Percentiles rank a stretch among this genome's conserved stretches.
These are phyloP conservation scores for Okamejei kenojei DNA, from an alignment of 2,797 vertebrate species.

Conservation along the genomic window DNA sequence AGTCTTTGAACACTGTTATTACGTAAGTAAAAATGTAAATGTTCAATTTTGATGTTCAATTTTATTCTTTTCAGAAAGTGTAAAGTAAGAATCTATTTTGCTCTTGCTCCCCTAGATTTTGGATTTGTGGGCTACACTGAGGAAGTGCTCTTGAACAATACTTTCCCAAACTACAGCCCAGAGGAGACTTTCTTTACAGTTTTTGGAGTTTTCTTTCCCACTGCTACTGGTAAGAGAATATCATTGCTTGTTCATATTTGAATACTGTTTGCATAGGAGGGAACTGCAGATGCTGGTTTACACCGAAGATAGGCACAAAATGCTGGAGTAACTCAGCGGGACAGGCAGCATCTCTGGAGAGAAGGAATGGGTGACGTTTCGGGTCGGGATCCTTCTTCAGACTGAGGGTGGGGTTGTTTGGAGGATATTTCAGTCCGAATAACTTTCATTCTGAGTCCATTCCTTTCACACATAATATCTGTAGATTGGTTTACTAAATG, in stretches of 20 bases:
- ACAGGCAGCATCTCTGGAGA: no score
- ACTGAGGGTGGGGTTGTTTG: no score
- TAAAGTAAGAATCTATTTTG: background rate
- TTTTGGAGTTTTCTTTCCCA: slow-evolving; percentile 94
- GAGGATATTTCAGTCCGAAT: no score
- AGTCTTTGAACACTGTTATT: background rate
- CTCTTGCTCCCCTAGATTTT: slow-evolving; percentile 58
- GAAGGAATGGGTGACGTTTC: no score
- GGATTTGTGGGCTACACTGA: slow-evolving; percentile 84
- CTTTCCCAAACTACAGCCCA: slow-evolving; percentile 74
- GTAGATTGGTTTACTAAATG: background rate
- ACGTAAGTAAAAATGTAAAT: background rate
- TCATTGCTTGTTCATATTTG: background rate
- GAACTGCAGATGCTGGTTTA: no score
- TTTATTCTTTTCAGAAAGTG: background rate
- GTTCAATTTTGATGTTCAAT: background rate
- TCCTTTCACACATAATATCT: background rate
- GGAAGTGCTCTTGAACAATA: slow-evolving; percentile 73
- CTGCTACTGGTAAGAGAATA: slow-evolving; percentile 77
- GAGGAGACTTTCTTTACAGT: slow-evolving; percentile 91
- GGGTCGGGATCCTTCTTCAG: no score
- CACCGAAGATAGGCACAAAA: no score
- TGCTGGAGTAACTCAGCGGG: no score
- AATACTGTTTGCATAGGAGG: background rate
- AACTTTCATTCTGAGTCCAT: no score